These are phyloP conservation scores for Pan paniscus DNA, from an alignment of 2,113 vertebrate genomes.

Conservation along the genomic window DNA sequence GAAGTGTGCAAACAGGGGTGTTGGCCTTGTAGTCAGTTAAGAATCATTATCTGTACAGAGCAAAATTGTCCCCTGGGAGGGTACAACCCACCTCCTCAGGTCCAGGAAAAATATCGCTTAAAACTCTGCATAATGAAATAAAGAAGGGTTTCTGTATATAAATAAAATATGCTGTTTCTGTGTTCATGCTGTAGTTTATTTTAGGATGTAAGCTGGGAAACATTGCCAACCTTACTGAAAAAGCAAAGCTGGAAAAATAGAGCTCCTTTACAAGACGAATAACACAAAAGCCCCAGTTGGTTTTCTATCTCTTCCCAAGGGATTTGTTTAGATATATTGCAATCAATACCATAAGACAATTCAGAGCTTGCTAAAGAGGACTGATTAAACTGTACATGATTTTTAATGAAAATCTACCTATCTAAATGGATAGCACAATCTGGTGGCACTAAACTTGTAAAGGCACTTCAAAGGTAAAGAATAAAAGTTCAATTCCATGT, in stretches of 20 bases:
- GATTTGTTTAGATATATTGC: neutral
- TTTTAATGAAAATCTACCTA: conserved; percentile 69
- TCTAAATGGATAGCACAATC: conserved; percentile 55
- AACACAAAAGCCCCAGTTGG: neutral
- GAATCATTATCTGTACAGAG: neutral
- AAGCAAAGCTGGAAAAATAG: neutral
- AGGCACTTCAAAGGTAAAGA: conserved; percentile 66
- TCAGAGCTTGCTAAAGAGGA: conserved; percentile 70
- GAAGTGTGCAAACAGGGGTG: neutral
- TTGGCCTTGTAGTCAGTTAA: neutral
- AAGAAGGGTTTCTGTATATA: neutral
- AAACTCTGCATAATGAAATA: neutral
- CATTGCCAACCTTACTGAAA: neutral
- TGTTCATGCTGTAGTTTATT: conserved; percentile 5
- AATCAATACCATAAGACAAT: conserved; percentile 46
- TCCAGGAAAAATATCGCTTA: neutral
- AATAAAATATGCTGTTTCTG: conserved; percentile 5
- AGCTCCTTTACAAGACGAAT: conserved; percentile 6
- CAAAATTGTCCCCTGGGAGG: neutral
- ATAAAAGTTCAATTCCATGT: conserved; percentile 76
- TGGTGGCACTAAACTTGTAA: conserved; percentile 67
- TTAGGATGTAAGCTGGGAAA: neutral
- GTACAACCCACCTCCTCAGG: neutral
- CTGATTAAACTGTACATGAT: conserved; percentile 52
- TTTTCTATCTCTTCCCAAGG: neutral